Evolutionary conservation across 2,888 invertebrate genomes (phyloP).

Genomic region (Taphrorychus bicolor): DNA sequence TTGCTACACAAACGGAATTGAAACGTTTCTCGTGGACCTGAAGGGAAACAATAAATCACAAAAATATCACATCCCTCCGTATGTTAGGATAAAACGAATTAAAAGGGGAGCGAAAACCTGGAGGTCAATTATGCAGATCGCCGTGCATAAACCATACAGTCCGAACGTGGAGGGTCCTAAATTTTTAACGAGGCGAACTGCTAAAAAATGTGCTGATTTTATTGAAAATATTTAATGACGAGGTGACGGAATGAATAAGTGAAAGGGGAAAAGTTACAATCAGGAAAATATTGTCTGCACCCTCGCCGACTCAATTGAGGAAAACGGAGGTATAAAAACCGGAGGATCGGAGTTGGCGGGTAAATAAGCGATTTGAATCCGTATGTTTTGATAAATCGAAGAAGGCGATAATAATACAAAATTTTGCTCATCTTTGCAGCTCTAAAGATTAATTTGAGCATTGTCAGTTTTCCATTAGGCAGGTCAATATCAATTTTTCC

Average conservation of each 20-base stretch:
- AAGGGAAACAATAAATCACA: background rate
- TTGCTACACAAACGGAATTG: background rate
- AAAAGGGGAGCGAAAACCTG: conserved; percentile 12
- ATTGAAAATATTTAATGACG: conserved; percentile 47
- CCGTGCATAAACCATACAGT: conserved; percentile 24
- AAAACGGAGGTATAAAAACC: conserved; percentile 19
- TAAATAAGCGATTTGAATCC: conserved; percentile 24
- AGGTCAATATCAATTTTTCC: conserved; percentile 41
- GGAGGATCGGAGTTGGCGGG: conserved; percentile 12
- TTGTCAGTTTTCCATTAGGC: conserved; percentile 37
- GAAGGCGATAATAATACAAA: conserved; percentile 4
- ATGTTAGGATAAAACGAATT: background rate
- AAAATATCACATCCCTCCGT: background rate
- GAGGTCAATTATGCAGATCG: conserved; percentile 14
- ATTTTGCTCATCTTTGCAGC: background rate
- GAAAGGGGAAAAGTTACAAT: conserved; percentile 37
- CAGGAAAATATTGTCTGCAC: conserved; percentile 34
- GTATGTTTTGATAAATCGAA: conserved; percentile 20
- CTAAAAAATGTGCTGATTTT: conserved; percentile 52
- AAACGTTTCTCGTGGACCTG: background rate
- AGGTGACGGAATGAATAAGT: conserved; percentile 35
- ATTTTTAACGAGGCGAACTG: conserved; percentile 30
- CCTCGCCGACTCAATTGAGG: conserved; percentile 23
- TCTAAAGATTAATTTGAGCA: background rate
- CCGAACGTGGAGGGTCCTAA: conserved; percentile 12